Percentiles rank a stretch among this genome's conserved stretches.
These are phyloP conservation scores for Boloria selene DNA, from an alignment of 2,888 invertebrate species.

Conservation along the genomic window DNA sequence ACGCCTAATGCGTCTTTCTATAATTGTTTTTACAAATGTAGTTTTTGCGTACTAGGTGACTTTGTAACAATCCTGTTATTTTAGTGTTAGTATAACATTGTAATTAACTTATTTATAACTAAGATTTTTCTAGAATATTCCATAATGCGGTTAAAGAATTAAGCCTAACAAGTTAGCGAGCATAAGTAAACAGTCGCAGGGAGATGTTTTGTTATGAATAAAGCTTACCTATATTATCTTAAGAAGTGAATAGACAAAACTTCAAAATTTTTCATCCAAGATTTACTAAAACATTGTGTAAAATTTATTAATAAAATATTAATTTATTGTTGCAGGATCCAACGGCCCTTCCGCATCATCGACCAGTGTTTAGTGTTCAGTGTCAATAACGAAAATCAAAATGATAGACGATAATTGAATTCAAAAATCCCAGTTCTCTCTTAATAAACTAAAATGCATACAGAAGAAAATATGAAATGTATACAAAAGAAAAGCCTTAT, in stretches of 20 bases:
- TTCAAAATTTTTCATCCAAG: not conserved
- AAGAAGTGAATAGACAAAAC: not conserved
- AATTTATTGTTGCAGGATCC: conserved; percentile 54
- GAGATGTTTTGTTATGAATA: conserved; percentile 24
- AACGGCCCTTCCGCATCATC: conserved; percentile 19
- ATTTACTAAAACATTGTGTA: not conserved
- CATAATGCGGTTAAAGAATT: conserved; percentile 11
- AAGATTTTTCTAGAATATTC: conserved; percentile 6
- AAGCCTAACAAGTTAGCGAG: conserved; percentile 23
- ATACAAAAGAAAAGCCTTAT: conserved; percentile 30
- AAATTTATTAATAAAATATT: not conserved
- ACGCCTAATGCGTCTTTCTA: not conserved
- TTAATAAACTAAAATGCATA: conserved; percentile 27
- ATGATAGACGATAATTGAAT: conserved; percentile 71
- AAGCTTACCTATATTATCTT: conserved; percentile 6
- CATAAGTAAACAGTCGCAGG: conserved; percentile 1
- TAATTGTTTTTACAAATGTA: not conserved
- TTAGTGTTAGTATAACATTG: not conserved
- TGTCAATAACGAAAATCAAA: conserved; percentile 25
- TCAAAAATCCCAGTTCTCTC: conserved; percentile 17
- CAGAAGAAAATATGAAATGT: conserved; percentile 29
- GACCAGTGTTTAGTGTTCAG: conserved; percentile 24
- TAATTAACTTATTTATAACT: not conserved
- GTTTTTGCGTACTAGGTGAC: too few species aligned
- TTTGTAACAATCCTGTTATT: too few species aligned